Evolutionary conservation across 2,888 invertebrate genomes (phyloP), one percentile per base, ranked within the genome.

Genomic region (Girardia tigrina): DNA sequence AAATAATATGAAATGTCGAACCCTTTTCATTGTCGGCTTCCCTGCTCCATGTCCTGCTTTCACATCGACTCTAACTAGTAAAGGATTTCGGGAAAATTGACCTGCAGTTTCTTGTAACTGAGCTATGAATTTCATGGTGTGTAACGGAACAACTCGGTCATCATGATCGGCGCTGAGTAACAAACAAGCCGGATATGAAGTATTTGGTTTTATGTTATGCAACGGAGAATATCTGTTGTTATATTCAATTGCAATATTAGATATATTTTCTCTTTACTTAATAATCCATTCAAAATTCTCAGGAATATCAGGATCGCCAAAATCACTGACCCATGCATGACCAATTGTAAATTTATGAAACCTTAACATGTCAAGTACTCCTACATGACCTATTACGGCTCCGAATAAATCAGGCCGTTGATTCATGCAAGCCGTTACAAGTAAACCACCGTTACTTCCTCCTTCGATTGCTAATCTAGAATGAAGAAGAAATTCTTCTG

Each of bases 301-400:
- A 29, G 81, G 78, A 80, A 91, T 89, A 80, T 92, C 92, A 0
- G 94, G 89, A 84, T 89, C 90, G 69, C 97, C 97, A 86, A 90
- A 98, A 86, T 98, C 97, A 0, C 94, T 91, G 20, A 88, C 90
- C 97, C 97, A 98, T 70, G 93, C 91, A 85, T 91, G 90, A 0
- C 95, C 98, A 82, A 97, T 93, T 4, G 97, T 98, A 85, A 97
- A 84, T 86, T 94, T 94, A 85, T 97, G 94, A 86, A 91, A 98
- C 76, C 94, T 88, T 78, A 97, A 86, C 94, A 97, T 93, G 86
- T 98, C 98, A 86, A 95, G 87, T 0, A 98, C 95, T 16, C 94
- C 95, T 76, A 95, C 94, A 88, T 94, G 91, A 79, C 90, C 90
- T 79, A 98, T 88, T 72, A 90, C 93, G 77, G 91, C 92, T 12